phyloP scores from a whole-genome alignment of 1,140 invertebrate species.

The Orius laevigatus region DNA sequence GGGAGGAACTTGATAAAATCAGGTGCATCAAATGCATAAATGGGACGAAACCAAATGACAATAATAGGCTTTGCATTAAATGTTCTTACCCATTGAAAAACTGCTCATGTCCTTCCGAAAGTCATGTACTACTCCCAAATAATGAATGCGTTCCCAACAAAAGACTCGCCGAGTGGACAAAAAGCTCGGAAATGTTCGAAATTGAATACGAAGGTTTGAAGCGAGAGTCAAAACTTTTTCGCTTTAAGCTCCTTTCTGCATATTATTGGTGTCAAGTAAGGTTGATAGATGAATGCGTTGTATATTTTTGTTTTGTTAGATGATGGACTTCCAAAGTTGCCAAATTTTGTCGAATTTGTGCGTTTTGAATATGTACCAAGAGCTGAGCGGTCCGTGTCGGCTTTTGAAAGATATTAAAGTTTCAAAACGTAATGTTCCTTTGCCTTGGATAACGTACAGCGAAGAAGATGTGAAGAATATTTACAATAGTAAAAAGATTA shows the following conservation, averaged over 20 bases:
- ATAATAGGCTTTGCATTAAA: slow-evolving; percentile 27
- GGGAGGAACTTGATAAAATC: slow-evolving; percentile 24
- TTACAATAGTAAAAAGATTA: slow-evolving; percentile 33
- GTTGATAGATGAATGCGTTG: slow-evolving; percentile 15
- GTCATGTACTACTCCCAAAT: slow-evolving; percentile 23
- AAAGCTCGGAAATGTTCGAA: slow-evolving; percentile 25
- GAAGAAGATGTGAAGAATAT: slow-evolving; percentile 30
- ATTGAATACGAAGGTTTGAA: slow-evolving; percentile 25
- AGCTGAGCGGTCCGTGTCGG: slow-evolving; percentile 30
- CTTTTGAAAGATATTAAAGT: slow-evolving; percentile 31
- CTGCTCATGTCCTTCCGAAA: slow-evolving; percentile 22
- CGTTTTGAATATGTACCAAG: slow-evolving; percentile 37
- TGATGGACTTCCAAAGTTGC: slow-evolving; percentile 38
- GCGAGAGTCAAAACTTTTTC: slow-evolving; percentile 33
- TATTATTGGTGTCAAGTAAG: slow-evolving; percentile 36
- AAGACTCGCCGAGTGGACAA: slow-evolving; percentile 23
- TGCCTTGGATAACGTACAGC: slow-evolving; percentile 39
- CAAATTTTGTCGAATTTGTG: slow-evolving; percentile 55
- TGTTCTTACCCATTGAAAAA: slow-evolving; percentile 24
- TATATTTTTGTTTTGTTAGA: slow-evolving; percentile 28
- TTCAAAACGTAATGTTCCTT: slow-evolving; percentile 24
- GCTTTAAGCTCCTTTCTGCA: slow-evolving; percentile 29
- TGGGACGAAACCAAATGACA: slow-evolving; percentile 28
- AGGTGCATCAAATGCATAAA: slow-evolving; percentile 30
- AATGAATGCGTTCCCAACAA: slow-evolving; percentile 29